These are phyloP conservation scores for Macropus fuliginosus DNA, from an alignment of 2,797 vertebrate genomes.

Conservation along the genomic window DNA sequence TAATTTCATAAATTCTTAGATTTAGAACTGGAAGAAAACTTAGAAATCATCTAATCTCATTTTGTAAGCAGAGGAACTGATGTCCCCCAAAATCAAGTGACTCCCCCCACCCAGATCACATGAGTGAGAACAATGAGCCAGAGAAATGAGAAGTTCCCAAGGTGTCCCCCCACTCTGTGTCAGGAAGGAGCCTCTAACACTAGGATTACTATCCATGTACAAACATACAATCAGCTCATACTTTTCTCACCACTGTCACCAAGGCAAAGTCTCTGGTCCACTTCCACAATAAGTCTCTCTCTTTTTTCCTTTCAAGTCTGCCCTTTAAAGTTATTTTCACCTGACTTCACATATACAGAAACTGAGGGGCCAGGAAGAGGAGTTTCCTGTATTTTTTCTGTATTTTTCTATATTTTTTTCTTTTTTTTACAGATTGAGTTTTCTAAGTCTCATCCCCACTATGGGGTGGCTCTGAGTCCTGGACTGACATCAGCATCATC, in stretches of 20 bases:
- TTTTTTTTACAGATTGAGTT: neutral
- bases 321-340: neutral
- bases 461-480: neutral
- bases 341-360: neutral
- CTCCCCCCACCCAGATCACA: neutral
- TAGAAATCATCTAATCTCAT: neutral
- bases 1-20: neutral
- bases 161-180: neutral
- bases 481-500: neutral
- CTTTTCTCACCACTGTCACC: neutral
- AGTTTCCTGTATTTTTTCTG: too few relatives aligned
- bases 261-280: neutral
- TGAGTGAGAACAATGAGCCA: neutral
- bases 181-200: neutral
- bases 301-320: neutral
- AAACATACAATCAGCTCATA: neutral
- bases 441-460: neutral
- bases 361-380: neutral
- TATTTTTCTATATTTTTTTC: too few relatives aligned
- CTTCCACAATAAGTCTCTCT: neutral
- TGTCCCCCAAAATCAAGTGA: neutral
- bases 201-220: neutral
- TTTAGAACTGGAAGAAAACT: neutral
- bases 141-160: neutral
- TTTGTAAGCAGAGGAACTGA: neutral